Base-by-base conservation (phyloP, 2,888 invertebrate genomes). In the Netelia fuscicornis region DNA sequence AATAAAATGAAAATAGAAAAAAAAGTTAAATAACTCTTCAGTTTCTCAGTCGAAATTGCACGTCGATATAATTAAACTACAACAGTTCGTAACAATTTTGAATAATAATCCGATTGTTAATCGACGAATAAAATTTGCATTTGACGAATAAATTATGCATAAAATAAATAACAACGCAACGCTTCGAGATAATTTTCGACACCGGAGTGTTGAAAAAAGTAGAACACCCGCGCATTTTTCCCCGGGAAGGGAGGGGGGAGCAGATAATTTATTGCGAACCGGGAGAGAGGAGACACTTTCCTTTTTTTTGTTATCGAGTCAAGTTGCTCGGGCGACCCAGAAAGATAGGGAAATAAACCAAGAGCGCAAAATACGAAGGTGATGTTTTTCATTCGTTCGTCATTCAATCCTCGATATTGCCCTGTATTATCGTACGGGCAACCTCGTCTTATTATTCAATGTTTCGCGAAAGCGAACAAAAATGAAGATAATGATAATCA, bases 331-430 rank as follows among this genome's bases (percentile, higher is more conserved):
- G 23, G 10, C 58, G 80, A 77, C 77, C 71, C 71, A 77, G 65
- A 82, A 77, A 82, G 65, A 72, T 82, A 82, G 70, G 82, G 65
- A 70, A 81, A 62, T 72, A 62, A 78, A 68, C 11, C 60, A 37
- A 11, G 58, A 68, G 52, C 54, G 70, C 56, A 42, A 71, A 71
- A 65, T 67, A 58, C 58, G 44, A 71, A 44, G 48, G 48, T 37
- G 25, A 58, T 48, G 20, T 42, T 13, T 42, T 23, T 58, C 48
- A 13, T 74, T 37, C 11, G 2, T 20, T 67, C 56, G 56, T 68
- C 60, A 62, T 81, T 81, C 72, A 8, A 23, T n/a, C 13, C 17
- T 25, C 11, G 44, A 58, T 54, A 65, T 64, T 9, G 10, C 30
- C 2, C n/a, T 11, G 3, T 30, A 2, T 11, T 11, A 17, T 37